A percentile compares a stretch with the other conserved stretches of the same genome.
Evolutionary conservation across 2,113 vertebrate species (phyloP).

Genomic region (Pteropus alecto): DNA sequence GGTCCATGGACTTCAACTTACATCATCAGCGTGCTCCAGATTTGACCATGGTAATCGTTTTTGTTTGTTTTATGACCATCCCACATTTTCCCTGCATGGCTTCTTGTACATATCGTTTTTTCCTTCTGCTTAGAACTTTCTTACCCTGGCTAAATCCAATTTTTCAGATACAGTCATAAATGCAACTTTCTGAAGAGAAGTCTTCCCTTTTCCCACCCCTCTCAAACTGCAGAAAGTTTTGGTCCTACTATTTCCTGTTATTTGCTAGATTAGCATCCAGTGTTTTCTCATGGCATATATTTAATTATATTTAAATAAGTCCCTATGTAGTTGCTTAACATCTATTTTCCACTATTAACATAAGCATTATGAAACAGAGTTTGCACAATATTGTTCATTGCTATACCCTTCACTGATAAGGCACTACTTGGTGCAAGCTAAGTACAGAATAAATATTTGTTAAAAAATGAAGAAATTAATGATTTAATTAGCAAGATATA

Average conservation of each 20-base stretch:
- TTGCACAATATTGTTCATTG: background rate
- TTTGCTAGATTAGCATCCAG: background rate
- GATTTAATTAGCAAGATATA: background rate
- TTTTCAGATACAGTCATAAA: background rate
- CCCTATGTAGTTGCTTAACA: background rate
- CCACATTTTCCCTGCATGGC: background rate
- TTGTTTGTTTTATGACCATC: background rate
- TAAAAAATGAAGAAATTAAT: background rate
- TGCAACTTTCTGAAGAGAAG: background rate
- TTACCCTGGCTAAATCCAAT: background rate
- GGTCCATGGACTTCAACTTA: background rate
- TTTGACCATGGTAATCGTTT: background rate
- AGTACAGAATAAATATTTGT: background rate
- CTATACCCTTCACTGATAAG: no score
- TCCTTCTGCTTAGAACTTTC: background rate
- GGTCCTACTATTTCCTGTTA: background rate
- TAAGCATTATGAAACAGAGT: background rate
- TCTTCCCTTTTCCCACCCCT: background rate
- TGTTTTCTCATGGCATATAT: background rate
- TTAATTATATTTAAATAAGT: background rate
- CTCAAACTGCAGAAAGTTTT: background rate
- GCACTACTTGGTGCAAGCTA: background rate
- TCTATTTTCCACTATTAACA: background rate
- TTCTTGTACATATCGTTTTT: background rate
- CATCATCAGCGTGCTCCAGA: background rate